Conservation (phyloP, 2,113 vertebrate genomes). For the Hystrix cristata region DNA sequence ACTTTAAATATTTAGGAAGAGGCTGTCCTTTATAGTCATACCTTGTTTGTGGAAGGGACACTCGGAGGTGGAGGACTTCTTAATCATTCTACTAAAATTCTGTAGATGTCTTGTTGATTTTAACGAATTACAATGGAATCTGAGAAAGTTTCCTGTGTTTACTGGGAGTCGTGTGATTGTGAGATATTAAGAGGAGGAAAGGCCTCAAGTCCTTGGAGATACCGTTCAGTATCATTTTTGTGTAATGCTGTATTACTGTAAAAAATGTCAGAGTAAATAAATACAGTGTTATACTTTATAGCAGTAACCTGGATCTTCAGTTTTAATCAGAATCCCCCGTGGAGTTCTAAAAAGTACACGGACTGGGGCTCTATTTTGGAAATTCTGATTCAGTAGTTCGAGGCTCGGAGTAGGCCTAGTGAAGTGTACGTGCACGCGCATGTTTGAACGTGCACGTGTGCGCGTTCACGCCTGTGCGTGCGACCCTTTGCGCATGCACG, state of each 20-base stretch:
- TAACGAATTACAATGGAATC: neutral
- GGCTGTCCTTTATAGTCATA: conserved; percentile 49
- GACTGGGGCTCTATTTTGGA: neutral
- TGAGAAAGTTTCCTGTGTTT: neutral
- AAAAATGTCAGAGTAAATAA: neutral
- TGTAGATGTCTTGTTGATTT: neutral
- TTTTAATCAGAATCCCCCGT: conserved; percentile 15
- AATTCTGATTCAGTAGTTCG: conserved; percentile 6
- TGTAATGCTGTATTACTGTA: neutral
- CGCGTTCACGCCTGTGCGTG: no score
- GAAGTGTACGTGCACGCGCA: no score
- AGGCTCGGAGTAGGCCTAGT: neutral
- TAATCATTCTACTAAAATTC: conserved; percentile 54
- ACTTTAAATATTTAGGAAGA: conserved; percentile 82
- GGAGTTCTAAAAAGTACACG: neutral
- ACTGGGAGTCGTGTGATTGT: neutral
- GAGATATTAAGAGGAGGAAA: neutral
- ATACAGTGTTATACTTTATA: neutral
- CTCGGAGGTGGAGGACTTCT: neutral
- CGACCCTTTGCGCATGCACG: no score
- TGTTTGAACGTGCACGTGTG: neutral
- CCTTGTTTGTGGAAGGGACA: conserved; percentile 42
- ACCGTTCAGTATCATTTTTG: neutral
- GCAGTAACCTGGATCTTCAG: neutral
- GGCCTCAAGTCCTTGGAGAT: neutral